Evolutionary conservation across 2,113 vertebrate genomes (phyloP).

Genomic region (Scartelaos histophorus): DNA sequence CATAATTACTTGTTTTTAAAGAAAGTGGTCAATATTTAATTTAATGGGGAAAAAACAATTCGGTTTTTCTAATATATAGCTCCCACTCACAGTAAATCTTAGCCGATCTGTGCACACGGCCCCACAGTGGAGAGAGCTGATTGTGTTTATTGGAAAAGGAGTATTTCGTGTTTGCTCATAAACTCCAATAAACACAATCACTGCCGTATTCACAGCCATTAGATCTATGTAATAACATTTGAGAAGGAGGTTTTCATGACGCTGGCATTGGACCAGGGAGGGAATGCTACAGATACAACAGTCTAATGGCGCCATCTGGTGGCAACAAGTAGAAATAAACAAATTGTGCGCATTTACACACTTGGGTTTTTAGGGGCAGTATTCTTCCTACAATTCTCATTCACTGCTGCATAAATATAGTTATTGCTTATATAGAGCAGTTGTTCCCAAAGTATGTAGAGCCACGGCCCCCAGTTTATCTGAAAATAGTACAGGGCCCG

Average conservation of each 20-base stretch:
- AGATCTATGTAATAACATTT: slow-evolving; percentile 27
- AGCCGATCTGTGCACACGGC: not conserved
- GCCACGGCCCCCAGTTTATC: too few species aligned
- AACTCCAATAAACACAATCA: slow-evolving; percentile 10
- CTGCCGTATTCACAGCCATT: slow-evolving; percentile 20
- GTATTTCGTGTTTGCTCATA: slow-evolving; percentile 16
- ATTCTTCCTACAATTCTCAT: not conserved
- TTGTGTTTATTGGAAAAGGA: slow-evolving; percentile 1
- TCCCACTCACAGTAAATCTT: not conserved
- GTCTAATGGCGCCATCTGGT: slow-evolving; percentile 38
- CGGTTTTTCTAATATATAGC: slow-evolving; percentile 10
- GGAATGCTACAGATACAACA: not conserved
- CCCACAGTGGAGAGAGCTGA: slow-evolving; percentile 2
- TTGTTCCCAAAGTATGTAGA: too few species aligned
- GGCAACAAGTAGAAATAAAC: slow-evolving; percentile 13
- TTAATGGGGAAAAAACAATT: not conserved
- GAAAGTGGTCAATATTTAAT: slow-evolving; percentile 10
- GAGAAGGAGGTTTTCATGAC: not conserved
- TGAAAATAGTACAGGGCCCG: too few species aligned
- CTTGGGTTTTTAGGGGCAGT: not conserved
- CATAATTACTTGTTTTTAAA: not conserved
- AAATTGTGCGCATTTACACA: not conserved
- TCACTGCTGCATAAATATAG: too few species aligned
- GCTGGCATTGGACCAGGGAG: not conserved
- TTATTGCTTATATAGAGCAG: too few species aligned